phyloP scores from a whole-genome alignment of 1,140 invertebrate genomes.

The Gryon sp. region DNA sequence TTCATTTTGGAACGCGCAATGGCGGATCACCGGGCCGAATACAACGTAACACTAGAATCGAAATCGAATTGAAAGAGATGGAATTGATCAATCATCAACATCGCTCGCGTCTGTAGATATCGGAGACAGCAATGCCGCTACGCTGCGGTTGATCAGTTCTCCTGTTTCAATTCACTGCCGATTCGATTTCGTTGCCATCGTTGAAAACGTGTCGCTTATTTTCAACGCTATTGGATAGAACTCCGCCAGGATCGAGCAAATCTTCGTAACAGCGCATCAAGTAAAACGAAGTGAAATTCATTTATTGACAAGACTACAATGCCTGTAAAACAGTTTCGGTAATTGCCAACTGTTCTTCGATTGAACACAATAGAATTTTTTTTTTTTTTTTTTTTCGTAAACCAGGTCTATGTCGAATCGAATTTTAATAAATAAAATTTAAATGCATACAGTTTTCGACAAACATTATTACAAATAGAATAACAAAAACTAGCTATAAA shows the following conservation, averaged over 20 bases:
- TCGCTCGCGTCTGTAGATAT: constrained; percentile 53
- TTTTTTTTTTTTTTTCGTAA: not conserved
- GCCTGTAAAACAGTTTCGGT: constrained; percentile 43
- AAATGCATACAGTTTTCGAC: no score
- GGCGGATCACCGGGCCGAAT: constrained; percentile 16
- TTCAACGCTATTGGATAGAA: constrained; percentile 45
- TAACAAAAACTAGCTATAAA: no score
- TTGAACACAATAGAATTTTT: not conserved
- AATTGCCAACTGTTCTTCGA: constrained; percentile 44
- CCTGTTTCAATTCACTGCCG: constrained; percentile 62
- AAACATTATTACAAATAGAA: not conserved
- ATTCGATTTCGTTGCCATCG: constrained; percentile 57
- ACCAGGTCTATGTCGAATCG: not conserved
- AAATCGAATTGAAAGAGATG: constrained; percentile 60
- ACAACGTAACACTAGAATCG: constrained; percentile 40
- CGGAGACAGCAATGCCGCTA: constrained; percentile 36
- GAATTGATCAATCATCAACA: constrained; percentile 62
- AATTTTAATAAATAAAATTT: no score
- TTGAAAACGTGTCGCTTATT: constrained; percentile 56
- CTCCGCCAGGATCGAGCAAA: constrained; percentile 40
- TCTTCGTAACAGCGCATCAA: constrained; percentile 54
- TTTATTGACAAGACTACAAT: constrained; percentile 58
- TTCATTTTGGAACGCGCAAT: constrained; percentile 37
- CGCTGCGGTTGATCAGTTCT: constrained; percentile 61
- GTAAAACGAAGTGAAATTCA: constrained; percentile 56